A percentile compares a stretch with the other conserved stretches of the same genome.
phyloP scores from a whole-genome alignment of 2,797 vertebrate species.

The Bradypodion ventrale region DNA sequence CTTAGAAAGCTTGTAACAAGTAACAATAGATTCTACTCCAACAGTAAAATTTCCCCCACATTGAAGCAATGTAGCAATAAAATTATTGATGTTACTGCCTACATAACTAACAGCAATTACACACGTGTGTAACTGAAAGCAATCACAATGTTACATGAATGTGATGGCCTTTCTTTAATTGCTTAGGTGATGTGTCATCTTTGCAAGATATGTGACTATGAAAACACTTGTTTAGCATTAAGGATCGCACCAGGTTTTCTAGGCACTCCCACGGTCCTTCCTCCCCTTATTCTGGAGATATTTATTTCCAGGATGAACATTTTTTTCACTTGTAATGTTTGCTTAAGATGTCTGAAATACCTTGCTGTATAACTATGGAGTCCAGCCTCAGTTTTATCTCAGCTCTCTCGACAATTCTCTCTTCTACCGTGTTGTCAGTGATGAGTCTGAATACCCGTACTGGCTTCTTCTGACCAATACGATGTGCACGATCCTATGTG shows the following conservation, averaged over 20 bases:
- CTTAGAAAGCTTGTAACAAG: too few relatives aligned
- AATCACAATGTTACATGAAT: too few relatives aligned
- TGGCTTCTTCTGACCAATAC: slow-evolving; percentile 84
- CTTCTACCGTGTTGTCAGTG: slow-evolving; percentile 85
- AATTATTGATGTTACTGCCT: too few relatives aligned
- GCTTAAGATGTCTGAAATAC: slow-evolving; percentile 70
- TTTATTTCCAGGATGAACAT: slow-evolving; percentile 29
- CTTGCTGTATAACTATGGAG: slow-evolving; percentile 86
- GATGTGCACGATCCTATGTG: slow-evolving; percentile 83
- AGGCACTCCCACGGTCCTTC: background rate
- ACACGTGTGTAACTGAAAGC: too few relatives aligned
- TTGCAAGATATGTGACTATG: background rate
- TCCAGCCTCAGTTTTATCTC: slow-evolving; percentile 84
- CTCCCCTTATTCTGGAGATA: background rate
- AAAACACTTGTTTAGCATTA: background rate
- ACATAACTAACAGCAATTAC: too few relatives aligned
- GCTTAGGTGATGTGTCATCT: too few relatives aligned
- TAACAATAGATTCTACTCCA: too few relatives aligned
- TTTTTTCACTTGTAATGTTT: slow-evolving; percentile 43
- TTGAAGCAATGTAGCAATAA: too few relatives aligned
- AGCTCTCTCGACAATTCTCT: slow-evolving; percentile 85
- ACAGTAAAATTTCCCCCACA: too few relatives aligned
- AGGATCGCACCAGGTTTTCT: background rate
- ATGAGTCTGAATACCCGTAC: slow-evolving; percentile 85
- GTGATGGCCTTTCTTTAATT: background rate